These are phyloP conservation scores for Tachypleus tridentatus DNA, from an alignment of 1,140 invertebrate genomes.

Conservation along the genomic window DNA sequence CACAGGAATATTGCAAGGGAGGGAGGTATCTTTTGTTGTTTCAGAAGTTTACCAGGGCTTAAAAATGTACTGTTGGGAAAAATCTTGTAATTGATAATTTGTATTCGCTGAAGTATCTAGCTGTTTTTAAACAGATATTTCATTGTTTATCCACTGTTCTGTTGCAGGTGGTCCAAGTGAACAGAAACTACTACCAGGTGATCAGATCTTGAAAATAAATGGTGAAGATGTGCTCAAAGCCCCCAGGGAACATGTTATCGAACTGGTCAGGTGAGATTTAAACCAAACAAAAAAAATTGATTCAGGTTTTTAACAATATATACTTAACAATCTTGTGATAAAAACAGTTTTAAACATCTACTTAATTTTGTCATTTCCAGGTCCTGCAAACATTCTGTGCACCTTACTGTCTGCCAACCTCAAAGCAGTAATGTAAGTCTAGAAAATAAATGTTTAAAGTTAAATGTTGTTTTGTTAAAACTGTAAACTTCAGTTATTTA, in stretches of 20 bases:
- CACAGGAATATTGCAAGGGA: too few relatives aligned
- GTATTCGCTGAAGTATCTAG: too few relatives aligned
- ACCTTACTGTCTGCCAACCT: slow-evolving; percentile 68
- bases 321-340: too few relatives aligned
- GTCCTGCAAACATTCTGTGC: slow-evolving; percentile 61
- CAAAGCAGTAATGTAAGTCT: slow-evolving; percentile 52
- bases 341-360: not conserved
- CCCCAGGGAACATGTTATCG: slow-evolving; percentile 76
- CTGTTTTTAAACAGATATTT: too few relatives aligned
- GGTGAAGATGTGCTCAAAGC: slow-evolving; percentile 74
- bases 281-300: not conserved
- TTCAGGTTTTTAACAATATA: slow-evolving; percentile 1
- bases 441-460: not conserved
- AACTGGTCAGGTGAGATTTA: slow-evolving; percentile 47
- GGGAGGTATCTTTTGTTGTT: too few relatives aligned
- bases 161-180: slow-evolving; percentile 72
- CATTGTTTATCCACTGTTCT: too few relatives aligned
- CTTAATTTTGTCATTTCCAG: slow-evolving; percentile 30
- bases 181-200: slow-evolving; percentile 71
- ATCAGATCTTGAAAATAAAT: slow-evolving; percentile 79
- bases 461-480: not conserved
- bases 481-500: not conserved
- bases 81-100: too few relatives aligned
- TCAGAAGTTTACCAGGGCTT: too few relatives aligned
- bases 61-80: too few relatives aligned